A percentile compares a stretch with the other conserved stretches of the same genome.
phyloP scores from a whole-genome alignment of 2,888 invertebrate species.

The Pteria penguin region DNA sequence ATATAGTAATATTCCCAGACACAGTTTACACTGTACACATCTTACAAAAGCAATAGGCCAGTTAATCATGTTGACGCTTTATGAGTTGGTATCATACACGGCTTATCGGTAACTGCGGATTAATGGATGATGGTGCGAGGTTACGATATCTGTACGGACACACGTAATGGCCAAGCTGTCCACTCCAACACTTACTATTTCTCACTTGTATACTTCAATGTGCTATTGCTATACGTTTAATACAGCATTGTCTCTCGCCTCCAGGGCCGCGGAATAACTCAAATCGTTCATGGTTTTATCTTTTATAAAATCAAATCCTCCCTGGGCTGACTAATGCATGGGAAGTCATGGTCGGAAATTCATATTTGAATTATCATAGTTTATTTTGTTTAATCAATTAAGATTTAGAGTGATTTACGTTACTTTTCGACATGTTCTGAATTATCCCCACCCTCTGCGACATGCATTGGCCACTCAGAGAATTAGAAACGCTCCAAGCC shows the following conservation, averaged over 20 bases:
- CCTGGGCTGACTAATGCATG: background rate
- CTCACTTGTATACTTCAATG: background rate
- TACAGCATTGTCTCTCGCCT: background rate
- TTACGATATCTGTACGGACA: background rate
- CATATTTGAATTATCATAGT: background rate
- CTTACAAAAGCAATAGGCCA: background rate
- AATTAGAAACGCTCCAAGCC: too few relatives aligned
- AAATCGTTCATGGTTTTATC: background rate
- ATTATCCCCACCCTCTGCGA: too few relatives aligned
- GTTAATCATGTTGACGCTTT: background rate
- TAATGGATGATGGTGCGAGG: background rate
- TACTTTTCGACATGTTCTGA: too few relatives aligned
- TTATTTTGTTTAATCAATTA: too few relatives aligned
- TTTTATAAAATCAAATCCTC: background rate
- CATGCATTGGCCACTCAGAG: too few relatives aligned
- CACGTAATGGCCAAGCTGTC: background rate
- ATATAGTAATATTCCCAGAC: background rate
- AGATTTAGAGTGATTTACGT: too few relatives aligned
- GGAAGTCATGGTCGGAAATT: background rate
- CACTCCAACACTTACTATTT: background rate
- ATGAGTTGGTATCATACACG: background rate
- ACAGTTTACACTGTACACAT: background rate
- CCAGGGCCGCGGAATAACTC: background rate
- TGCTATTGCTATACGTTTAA: background rate
- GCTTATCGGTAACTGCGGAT: background rate